These are phyloP conservation scores for Galeruca laticollis DNA, from an alignment of 2,888 invertebrate species.

Conservation along the genomic window DNA sequence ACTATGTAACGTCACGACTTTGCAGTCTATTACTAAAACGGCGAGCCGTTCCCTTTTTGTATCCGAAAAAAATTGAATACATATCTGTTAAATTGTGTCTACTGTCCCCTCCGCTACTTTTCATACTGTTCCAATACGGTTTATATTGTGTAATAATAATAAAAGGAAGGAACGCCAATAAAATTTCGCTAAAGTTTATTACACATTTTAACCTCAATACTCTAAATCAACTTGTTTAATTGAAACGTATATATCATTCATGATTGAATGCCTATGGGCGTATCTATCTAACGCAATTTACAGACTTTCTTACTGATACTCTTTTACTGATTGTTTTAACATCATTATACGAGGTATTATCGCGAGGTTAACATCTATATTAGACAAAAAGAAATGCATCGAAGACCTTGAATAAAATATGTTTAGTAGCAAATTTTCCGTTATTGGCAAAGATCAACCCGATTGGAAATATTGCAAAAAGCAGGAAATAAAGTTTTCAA, in stretches of 20 bases:
- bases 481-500: constrained; percentile 1
- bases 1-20: too few species aligned
- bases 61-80: neutral
- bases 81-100: neutral
- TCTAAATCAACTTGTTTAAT: constrained; percentile 11
- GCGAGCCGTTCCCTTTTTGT: too few species aligned
- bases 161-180: constrained; percentile 11
- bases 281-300: neutral
- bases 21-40: too few species aligned
- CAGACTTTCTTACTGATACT: constrained; percentile 1
- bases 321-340: neutral
- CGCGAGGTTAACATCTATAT: neutral
- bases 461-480: neutral
- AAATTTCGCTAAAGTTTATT: constrained; percentile 12
- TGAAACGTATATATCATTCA: constrained; percentile 13
- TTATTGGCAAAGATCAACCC: neutral
- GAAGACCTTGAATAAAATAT: neutral
- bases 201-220: constrained; percentile 13
- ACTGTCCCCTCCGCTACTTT: neutral
- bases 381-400: neutral
- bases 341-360: neutral
- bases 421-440: neutral
- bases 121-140: neutral
- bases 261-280: neutral
- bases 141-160: constrained; percentile 18